Conservation (phyloP, 2,797 vertebrate species). For the Enteromius fasciolatus region DNA sequence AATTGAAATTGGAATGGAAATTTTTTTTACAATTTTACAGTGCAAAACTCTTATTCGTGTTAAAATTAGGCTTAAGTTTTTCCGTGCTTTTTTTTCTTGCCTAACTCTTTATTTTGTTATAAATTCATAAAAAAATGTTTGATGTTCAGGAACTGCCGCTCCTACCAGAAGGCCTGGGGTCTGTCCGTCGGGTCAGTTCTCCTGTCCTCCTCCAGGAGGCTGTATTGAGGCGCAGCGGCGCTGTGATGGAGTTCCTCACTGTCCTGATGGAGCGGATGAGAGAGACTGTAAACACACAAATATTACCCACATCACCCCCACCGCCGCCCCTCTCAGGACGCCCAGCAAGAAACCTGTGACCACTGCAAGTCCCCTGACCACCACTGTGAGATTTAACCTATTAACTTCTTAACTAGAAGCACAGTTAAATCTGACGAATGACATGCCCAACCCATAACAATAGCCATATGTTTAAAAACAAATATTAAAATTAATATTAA, state of each 20-base stretch:
- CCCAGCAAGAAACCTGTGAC: constrained; percentile 66
- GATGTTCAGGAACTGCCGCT: constrained; percentile 69
- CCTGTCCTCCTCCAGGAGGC: constrained; percentile 76
- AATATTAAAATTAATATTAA: neutral
- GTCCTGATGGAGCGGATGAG: constrained; percentile 81
- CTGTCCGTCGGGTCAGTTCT: constrained; percentile 77
- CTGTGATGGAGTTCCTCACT: constrained; percentile 80
- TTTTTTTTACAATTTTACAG: no score
- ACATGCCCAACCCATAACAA: neutral
- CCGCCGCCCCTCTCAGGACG: constrained; percentile 72
- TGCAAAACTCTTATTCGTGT: neutral
- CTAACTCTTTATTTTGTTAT: neutral
- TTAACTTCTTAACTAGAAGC: neutral
- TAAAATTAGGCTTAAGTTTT: neutral
- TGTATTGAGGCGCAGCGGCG: constrained; percentile 72
- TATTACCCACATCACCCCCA: constrained; percentile 66
- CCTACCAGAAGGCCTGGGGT: constrained; percentile 66
- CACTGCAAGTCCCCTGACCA: constrained; percentile 53
- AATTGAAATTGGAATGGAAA: neutral
- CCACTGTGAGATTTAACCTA: constrained; percentile 31
- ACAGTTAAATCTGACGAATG: neutral
- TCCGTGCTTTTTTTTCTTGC: neutral
- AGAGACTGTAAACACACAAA: constrained; percentile 67
- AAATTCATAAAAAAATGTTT: no score
- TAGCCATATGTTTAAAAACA: neutral